Evolutionary conservation across 30 jellyfish, hydroid and myxozoan genomes (phyloP), one percentile per base, ranked within the genome.

Genomic region (Aurelia coerulea): DNA sequence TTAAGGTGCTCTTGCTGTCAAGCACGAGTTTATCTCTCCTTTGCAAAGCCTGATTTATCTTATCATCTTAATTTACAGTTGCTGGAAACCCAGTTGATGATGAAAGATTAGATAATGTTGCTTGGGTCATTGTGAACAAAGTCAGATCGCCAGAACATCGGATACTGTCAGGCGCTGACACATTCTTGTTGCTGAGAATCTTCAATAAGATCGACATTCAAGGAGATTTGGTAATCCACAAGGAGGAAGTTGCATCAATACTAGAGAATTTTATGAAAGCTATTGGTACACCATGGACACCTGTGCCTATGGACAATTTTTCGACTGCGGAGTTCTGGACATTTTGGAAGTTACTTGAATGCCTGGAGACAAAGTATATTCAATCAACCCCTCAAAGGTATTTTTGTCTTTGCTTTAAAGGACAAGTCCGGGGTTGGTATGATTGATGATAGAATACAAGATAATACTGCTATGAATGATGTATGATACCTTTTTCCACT

Each of bases 201-300:
- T 95, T 89, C 93, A 95, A 89, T 77, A 90, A 85, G 58, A 71
- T 95, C 59, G 96, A 95, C 71, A 84, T 95, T 17, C 74, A 79
- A 60, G 93, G 94, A 5, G 60, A 81, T 64, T 62, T 86, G 13
- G 83, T 74, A 51, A 89, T 95, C 37, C 97, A 95, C 82, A 95
- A 31, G 58, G 97, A 95, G 32, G 99, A 95, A 81, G 92, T 65
- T 1, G 96, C 53, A n/a, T 64, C 73, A 2, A 58, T 85, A 11
- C 39, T 87, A 49, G 97, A 95, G 64, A 51, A 64, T 29, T 90
- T 95, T 69, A 80, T 89, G 97, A 86, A 65, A 49, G 99, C 97
- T 29, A 89, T 83, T 16, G 99, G 99, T 42, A 90, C 97, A 64
- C 97, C 99, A 66, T 95, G 97, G 97, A 88, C 95, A n/a, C 86